These are phyloP conservation scores for Tychaedon coryphoeus DNA, from an alignment of 2,113 vertebrate species.

Conservation along the genomic window DNA sequence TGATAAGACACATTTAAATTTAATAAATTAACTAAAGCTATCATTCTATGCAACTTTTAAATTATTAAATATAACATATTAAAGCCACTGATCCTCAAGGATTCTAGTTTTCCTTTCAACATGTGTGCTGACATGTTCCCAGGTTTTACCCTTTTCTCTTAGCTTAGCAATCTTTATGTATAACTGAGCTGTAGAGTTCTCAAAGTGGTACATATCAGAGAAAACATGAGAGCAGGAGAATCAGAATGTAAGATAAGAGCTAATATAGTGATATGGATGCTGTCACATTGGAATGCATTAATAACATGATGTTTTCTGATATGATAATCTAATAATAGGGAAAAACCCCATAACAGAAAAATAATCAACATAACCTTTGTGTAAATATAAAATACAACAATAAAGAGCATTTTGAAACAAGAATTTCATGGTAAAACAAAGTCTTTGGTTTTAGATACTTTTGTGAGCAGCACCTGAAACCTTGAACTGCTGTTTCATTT, in stretches of 20 bases:
- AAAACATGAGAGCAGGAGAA: background rate
- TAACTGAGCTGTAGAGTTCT: background rate
- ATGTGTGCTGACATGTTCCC: background rate
- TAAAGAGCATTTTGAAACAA: background rate
- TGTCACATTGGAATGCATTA: background rate
- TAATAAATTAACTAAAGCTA: background rate
- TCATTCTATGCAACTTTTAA: background rate
- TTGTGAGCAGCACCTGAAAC: background rate
- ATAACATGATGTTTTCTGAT: background rate
- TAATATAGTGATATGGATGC: background rate
- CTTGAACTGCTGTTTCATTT: background rate
- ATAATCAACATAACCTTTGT: background rate
- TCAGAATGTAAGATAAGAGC: background rate
- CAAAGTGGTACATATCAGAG: background rate
- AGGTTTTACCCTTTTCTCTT: background rate
- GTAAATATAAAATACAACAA: background rate
- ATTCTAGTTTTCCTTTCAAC: background rate
- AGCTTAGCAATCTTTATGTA: background rate
- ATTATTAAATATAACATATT: background rate
- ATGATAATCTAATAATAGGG: background rate
- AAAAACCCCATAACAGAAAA: background rate
- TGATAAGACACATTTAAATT: background rate
- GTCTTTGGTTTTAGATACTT: background rate
- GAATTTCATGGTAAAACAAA: background rate
- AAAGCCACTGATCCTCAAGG: background rate